Evolutionary conservation across 2,113 vertebrate species (phyloP).

Genomic region (Antennarius striatus): DNA sequence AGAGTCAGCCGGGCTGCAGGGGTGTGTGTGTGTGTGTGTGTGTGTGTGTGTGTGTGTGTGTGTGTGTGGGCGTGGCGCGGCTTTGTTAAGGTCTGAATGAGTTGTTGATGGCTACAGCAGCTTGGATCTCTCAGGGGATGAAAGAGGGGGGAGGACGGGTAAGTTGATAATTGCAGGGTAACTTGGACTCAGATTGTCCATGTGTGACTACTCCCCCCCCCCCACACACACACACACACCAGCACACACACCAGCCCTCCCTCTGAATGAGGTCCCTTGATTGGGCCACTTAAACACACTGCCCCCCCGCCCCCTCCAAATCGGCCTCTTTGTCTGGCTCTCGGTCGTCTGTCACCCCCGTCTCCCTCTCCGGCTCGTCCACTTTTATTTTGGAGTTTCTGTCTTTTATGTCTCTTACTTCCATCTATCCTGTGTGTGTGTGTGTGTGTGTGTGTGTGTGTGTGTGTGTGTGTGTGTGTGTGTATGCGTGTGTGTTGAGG

Average conservation of each 20-base stretch:
- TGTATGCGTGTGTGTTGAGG: slow-evolving; percentile 13
- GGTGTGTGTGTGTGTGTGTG: slow-evolving; percentile 18
- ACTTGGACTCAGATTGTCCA: slow-evolving; percentile 73
- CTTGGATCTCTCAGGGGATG: slow-evolving; percentile 75
- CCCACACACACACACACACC: too few species aligned
- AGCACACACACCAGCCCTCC: slow-evolving; percentile 32
- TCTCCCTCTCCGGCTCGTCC: not conserved
- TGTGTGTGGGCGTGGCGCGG: slow-evolving; percentile 51
- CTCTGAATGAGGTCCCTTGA: slow-evolving; percentile 72
- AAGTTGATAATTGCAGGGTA: slow-evolving; percentile 78
- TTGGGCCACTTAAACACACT: slow-evolving; percentile 71
- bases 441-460: slow-evolving; percentile 10
- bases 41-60: slow-evolving; percentile 7
- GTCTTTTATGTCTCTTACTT: slow-evolving; percentile 27
- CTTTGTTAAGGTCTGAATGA: slow-evolving; percentile 79
- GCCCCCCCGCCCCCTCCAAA: slow-evolving; percentile 34
- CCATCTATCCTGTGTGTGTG: slow-evolving; percentile 17
- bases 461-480: slow-evolving; percentile 13
- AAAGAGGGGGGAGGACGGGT: slow-evolving; percentile 43
- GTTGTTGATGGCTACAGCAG: slow-evolving; percentile 76
- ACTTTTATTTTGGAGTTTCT: slow-evolving; percentile 15
- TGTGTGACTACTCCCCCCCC: slow-evolving; percentile 24
- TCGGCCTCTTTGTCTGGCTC: slow-evolving; percentile 33
- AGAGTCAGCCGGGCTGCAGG: slow-evolving; percentile 10
- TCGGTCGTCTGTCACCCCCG: not conserved